Percentiles rank a stretch among this genome's conserved stretches.
phyloP scores from a whole-genome alignment of 2,113 vertebrate species.

The Oreochromis aureus region DNA sequence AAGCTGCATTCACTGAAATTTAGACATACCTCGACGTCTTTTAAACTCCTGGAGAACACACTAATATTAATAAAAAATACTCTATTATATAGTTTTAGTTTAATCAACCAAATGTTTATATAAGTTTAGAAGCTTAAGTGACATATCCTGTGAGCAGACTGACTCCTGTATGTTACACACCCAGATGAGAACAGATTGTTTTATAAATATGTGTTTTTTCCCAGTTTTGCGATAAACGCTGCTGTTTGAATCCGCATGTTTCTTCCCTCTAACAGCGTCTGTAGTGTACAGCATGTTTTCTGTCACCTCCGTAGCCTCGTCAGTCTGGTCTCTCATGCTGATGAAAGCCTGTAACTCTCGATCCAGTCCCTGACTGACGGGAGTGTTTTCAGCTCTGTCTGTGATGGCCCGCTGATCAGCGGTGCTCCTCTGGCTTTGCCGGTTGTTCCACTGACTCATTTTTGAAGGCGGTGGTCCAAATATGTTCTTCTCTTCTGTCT shows the following conservation, averaged over 20 bases:
- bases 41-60: neutral
- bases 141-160: neutral
- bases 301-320: constrained; percentile 73
- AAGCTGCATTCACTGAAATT: neutral
- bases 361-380: constrained; percentile 76
- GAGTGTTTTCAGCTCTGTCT: constrained; percentile 53
- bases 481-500: constrained; percentile 55
- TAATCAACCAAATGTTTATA: neutral
- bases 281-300: neutral
- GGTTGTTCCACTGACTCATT: constrained; percentile 57
- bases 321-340: constrained; percentile 76
- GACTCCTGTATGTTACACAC: neutral
- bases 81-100: neutral
- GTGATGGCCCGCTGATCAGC: neutral
- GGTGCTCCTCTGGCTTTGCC: neutral
- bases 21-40: fast-evolving
- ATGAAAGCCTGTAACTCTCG: constrained; percentile 82
- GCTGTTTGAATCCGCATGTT: fast-evolving
- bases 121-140: neutral
- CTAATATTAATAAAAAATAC: neutral
- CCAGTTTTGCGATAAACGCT: neutral
- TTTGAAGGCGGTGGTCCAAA: constrained; percentile 34
- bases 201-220: neutral
- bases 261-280: neutral
- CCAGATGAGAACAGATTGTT: fast-evolving